Percentiles rank a stretch among this genome's conserved stretches.
phyloP scores from a whole-genome alignment of 2,113 vertebrate species.

The Oreochromis tanganicae region DNA sequence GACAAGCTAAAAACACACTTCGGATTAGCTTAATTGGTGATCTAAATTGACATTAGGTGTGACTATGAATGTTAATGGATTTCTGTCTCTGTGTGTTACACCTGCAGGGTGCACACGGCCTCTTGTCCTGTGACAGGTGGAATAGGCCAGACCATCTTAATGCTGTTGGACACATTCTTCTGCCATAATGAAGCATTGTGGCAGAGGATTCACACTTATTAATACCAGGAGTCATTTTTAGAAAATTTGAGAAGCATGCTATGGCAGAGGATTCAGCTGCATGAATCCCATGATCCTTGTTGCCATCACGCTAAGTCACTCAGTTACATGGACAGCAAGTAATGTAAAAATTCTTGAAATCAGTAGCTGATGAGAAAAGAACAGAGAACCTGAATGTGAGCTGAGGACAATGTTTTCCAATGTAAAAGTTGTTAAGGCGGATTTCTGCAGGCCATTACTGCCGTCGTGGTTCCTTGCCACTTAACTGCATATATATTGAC shows the following conservation, averaged over 20 bases:
- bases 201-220: neutral
- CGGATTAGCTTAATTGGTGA: neutral
- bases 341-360: neutral
- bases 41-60: neutral
- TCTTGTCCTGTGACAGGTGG: neutral
- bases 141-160: neutral
- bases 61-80: neutral
- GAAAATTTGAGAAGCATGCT: neutral
- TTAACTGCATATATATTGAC: slow-evolving; percentile 70
- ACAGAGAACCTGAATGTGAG: neutral
- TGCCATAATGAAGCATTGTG: neutral
- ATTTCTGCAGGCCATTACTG: slow-evolving; percentile 41
- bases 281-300: neutral
- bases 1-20: neutral
- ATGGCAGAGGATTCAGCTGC: neutral
- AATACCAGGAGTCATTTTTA: neutral
- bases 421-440: neutral
- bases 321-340: slow-evolving; percentile 4
- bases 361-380: neutral
- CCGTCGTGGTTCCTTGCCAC: slow-evolving; percentile 33
- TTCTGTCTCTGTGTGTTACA: neutral
- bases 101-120: neutral
- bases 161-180: neutral
- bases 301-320: neutral
- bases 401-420: neutral